These are phyloP conservation scores for Orthonychiurus folsomi DNA, from an alignment of 2,888 invertebrate genomes.

Conservation along the genomic window DNA sequence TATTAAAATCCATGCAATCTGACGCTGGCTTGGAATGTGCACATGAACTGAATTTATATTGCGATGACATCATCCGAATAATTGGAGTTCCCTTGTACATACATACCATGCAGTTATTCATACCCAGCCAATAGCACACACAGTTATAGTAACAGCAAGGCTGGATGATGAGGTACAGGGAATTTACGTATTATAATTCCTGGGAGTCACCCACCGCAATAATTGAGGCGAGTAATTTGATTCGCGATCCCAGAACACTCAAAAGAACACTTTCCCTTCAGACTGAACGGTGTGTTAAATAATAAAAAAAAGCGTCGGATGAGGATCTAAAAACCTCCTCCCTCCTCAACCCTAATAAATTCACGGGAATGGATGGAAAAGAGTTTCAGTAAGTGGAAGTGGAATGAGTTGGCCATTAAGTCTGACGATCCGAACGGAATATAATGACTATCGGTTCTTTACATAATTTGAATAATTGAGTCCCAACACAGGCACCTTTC, in stretches of 20 bases:
- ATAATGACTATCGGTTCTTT: not conserved
- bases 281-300: not conserved
- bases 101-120: too few species aligned
- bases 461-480: not conserved
- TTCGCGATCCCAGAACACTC: not conserved
- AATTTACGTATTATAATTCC: not conserved
- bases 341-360: too few species aligned
- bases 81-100: too few species aligned
- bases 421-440: not conserved
- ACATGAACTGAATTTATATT: too few species aligned
- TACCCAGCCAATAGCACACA: too few species aligned
- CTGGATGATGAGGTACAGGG: too few species aligned
- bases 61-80: too few species aligned
- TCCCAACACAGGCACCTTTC: too few species aligned
- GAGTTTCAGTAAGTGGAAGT: not conserved
- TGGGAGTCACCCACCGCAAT: not conserved
- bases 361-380: not conserved
- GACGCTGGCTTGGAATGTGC: too few species aligned
- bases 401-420: not conserved
- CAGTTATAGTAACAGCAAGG: too few species aligned
- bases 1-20: too few species aligned
- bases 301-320: not conserved
- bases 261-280: not conserved
- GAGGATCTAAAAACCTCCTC: too few species aligned
- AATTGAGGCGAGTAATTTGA: not conserved